Percentiles rank a stretch among this genome's conserved stretches.
Conservation (phyloP, 2,888 invertebrate genomes). For the Leptarthrus brevirostris region DNA sequence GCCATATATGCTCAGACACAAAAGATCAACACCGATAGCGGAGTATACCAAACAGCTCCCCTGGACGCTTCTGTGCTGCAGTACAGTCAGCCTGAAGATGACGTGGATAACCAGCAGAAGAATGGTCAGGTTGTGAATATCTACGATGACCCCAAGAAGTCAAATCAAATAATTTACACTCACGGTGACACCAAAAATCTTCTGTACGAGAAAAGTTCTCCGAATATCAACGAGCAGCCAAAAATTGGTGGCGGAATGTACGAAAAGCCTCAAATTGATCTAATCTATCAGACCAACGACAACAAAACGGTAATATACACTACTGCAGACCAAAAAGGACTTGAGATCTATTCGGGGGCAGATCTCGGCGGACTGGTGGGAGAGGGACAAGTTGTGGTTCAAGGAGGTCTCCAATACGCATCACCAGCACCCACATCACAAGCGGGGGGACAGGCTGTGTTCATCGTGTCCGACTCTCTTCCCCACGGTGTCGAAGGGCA, state of each 20-base stretch:
- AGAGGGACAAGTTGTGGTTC: slow-evolving; percentile 66
- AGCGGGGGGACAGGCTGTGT: slow-evolving; percentile 65
- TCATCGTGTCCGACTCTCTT: slow-evolving; percentile 64
- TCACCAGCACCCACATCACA: slow-evolving; percentile 60
- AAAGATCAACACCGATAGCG: slow-evolving; percentile 61
- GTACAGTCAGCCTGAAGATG: slow-evolving; percentile 62
- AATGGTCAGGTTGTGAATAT: slow-evolving; percentile 61
- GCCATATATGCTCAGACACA: slow-evolving; percentile 66
- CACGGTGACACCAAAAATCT: slow-evolving; percentile 68
- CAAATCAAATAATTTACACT: slow-evolving; percentile 68
- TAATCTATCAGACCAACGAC: slow-evolving; percentile 82
- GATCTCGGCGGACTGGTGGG: slow-evolving; percentile 65
- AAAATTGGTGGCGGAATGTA: slow-evolving; percentile 53
- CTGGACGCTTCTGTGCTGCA: slow-evolving; percentile 65
- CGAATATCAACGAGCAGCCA: slow-evolving; percentile 34
- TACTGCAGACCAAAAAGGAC: slow-evolving; percentile 80
- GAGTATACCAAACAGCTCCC: slow-evolving; percentile 65
- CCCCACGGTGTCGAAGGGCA: slow-evolving; percentile 64
- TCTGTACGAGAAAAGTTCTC: slow-evolving; percentile 52
- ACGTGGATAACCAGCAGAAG: slow-evolving; percentile 46
- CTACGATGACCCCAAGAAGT: slow-evolving; percentile 65
- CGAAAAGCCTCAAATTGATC: slow-evolving; percentile 73
- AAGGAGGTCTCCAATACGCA: slow-evolving; percentile 65
- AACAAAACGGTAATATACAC: slow-evolving; percentile 88
- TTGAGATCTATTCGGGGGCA: slow-evolving; percentile 73